phyloP scores from a whole-genome alignment of 2,888 invertebrate genomes.

The Rhingia campestris region DNA sequence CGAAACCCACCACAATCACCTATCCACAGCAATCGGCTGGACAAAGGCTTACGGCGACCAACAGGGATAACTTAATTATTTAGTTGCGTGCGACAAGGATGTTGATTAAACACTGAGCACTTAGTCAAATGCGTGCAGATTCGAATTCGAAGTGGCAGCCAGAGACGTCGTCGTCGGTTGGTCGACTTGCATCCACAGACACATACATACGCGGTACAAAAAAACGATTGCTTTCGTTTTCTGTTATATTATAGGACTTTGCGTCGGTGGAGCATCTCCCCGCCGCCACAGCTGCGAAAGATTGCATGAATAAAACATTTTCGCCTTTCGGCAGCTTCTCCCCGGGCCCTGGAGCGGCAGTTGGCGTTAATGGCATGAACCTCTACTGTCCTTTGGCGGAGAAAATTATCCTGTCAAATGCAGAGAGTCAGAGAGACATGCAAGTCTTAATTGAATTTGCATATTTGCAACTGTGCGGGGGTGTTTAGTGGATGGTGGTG shows the following conservation, averaged over 20 bases:
- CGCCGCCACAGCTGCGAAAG: conserved; percentile 34
- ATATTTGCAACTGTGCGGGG: conserved; percentile 46
- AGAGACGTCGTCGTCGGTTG: conserved; percentile 39
- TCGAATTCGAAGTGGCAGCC: conserved; percentile 66
- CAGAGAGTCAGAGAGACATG: conserved; percentile 71
- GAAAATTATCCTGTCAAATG: conserved; percentile 75
- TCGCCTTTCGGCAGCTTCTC: conserved; percentile 43
- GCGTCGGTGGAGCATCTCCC: background rate
- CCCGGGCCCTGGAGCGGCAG: conserved; percentile 14
- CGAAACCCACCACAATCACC: conserved; percentile 6
- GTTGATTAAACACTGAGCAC: conserved; percentile 77
- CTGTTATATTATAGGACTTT: conserved; percentile 21
- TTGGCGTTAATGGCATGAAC: conserved; percentile 72
- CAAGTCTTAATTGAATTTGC: conserved; percentile 75
- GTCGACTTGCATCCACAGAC: conserved; percentile 24
- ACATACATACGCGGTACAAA: conserved; percentile 7
- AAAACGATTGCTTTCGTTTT: conserved; percentile 58
- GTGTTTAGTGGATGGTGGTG: conserved; percentile 3
- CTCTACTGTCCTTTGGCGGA: conserved; percentile 71
- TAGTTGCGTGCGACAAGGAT: conserved; percentile 77
- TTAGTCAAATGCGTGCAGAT: conserved; percentile 77
- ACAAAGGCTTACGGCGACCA: conserved; percentile 47
- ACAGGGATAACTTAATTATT: conserved; percentile 77
- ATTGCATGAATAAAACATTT: conserved; percentile 74
- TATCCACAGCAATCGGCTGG: conserved; percentile 19